Evolutionary conservation across 2,113 vertebrate species (phyloP).

Genomic region (Argyrosomus japonicus): DNA sequence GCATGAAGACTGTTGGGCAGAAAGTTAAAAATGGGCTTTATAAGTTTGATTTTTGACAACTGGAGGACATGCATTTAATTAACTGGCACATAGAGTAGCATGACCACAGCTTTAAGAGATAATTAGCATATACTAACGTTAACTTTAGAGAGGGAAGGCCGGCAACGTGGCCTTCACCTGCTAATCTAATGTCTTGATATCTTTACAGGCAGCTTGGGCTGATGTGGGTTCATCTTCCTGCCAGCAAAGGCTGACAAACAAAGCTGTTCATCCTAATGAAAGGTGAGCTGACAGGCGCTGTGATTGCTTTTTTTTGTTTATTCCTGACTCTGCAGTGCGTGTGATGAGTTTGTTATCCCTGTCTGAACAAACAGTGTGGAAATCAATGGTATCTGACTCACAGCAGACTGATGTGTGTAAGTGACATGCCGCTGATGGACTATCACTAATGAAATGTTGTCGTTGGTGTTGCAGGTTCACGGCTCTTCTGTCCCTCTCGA

Average conservation of each 20-base stretch:
- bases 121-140: fast-evolving
- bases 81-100: fast-evolving
- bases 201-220: not conserved
- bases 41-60: not conserved
- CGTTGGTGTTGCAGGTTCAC: slow-evolving; percentile 9
- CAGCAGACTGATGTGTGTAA: not conserved
- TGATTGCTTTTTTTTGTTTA: fast-evolving
- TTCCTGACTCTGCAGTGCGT: not conserved
- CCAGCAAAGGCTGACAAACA: too few species aligned
- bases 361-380: slow-evolving; percentile 71
- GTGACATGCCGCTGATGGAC: not conserved
- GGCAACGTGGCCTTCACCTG: not conserved
- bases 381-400: slow-evolving; percentile 64
- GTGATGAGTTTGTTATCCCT: slow-evolving; percentile 81
- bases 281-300: slow-evolving; percentile 19
- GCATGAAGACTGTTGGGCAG: not conserved
- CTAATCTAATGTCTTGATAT: fast-evolving
- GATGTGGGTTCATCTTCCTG: not conserved
- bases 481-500: too few species aligned
- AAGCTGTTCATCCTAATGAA: not conserved
- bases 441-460: slow-evolving; percentile 4
- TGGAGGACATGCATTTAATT: fast-evolving
- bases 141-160: fast-evolving
- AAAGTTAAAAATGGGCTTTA: fast-evolving
- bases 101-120: too few species aligned